Base-by-base conservation (phyloP, 2,113 vertebrate genomes). In the Ursus arctos region DNA sequence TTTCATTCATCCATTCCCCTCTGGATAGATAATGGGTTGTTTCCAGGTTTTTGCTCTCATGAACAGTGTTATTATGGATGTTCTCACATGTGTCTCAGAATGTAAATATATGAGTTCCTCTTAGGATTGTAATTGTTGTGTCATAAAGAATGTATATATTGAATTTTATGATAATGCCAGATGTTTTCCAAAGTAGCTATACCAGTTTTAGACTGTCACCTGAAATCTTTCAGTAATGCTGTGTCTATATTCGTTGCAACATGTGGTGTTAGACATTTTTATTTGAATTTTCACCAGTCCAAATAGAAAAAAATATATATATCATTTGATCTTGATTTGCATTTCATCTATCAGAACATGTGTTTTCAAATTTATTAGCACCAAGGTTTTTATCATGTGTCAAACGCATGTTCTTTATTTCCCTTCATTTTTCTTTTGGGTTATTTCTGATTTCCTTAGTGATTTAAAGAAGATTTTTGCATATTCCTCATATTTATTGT, bases 21-120 rank as follows among this genome's bases (percentile, higher is more conserved):
- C 77, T 79, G 71, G 53, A 59, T 96, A 40, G 9, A 49, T 69
- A 51, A 49, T 40, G 28, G 12, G 5, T 59, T 95, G 24, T 81
- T 89, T 72, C n/a, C 72, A 86, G 67, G 49, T 36, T 81, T 95
- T 95, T 95, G 63, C 49, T 96, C 33, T 82, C 92, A 51, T 43
- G 43, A 51, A 51, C 4, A 47, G 49, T 95, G 36, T 92, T 92
- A 51, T 33, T 81, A 18, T 71, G 18, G 14, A 65, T 15, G 53
- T 96, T 84, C 47, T 12, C 79, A 88, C 15, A 74, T 28, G 69
- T 67, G 22, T 80, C 28, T 92, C 53, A 59, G 36, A 79, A 65
- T 49, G 10, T 63, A 84, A 84, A 31, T 81, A 18, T 67, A 18
- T 67, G 28, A 36, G 22, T 79, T 91, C 43, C 26, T 61, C 21